A percentile compares a stretch with the other conserved stretches of the same genome.
phyloP scores from a whole-genome alignment of 2,797 vertebrate species.

The Galaxias olidus region DNA sequence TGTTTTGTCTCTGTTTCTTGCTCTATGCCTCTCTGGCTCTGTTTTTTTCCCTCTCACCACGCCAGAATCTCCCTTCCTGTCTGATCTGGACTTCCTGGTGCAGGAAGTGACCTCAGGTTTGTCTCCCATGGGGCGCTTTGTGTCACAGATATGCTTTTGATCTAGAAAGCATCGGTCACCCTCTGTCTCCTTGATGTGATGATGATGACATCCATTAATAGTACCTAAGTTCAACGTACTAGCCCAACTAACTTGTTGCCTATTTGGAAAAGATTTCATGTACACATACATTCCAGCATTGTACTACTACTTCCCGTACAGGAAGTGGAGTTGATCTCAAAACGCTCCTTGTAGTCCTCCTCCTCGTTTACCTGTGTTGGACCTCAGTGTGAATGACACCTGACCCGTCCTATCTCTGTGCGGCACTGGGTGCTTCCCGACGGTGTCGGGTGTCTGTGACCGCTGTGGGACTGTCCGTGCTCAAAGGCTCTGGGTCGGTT shows the following conservation, averaged over 20 bases:
- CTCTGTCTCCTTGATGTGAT: constrained; percentile 7
- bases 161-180: not conserved
- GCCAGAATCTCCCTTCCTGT: constrained; percentile 88
- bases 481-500: too few species aligned
- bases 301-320: not conserved
- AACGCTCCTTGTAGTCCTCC: not conserved
- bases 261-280: not conserved
- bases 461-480: not conserved
- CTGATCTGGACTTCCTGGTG: constrained; percentile 86
- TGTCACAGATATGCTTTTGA: constrained; percentile 14
- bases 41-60: constrained; percentile 41
- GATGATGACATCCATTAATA: too few species aligned
- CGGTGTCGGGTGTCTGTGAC: too few species aligned
- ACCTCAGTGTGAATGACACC: not conserved
- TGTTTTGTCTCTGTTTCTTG: constrained; percentile 25
- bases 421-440: not conserved
- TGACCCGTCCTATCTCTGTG: not conserved
- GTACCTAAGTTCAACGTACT: too few species aligned
- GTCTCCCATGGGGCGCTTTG: constrained; percentile 57
- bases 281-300: not conserved
- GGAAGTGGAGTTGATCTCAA: not conserved
- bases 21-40: constrained; percentile 21
- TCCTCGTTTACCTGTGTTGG: not conserved
- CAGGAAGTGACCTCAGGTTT: constrained; percentile 92
- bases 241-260: too few species aligned